Evolutionary conservation across 2,888 invertebrate genomes (phyloP), one percentile per base, ranked within the genome.

Genomic region (Cataglyphis albicans): DNA sequence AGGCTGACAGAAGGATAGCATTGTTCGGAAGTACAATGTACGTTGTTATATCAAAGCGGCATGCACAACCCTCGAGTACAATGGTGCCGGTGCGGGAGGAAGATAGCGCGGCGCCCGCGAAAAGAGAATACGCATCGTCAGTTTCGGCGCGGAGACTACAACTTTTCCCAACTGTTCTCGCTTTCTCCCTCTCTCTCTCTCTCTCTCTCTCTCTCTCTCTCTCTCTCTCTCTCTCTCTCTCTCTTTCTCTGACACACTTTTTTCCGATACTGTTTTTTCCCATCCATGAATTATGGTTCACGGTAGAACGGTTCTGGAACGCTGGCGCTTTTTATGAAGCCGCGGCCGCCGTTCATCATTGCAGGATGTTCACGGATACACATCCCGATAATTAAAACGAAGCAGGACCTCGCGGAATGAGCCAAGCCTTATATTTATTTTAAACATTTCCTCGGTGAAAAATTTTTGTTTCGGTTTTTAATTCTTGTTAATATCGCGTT

Each of bases 11-110:
- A 86, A 88, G 88, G 86, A 86, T 87, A 83, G 89, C 70, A 92
- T 92, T 92, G 92, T 92, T 91, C 86, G 89, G 84, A 89, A 89
- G 89, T 90, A 92, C 90, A 92, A 91, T 91, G 90, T 91, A 91
- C 90, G 88, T 89, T 90, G 90, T 90, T 91, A 91, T 85, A 86
- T 86, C 84, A 89, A 89, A 91, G 91, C 90, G 89, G 85, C 87
- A 85, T 82, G 89, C 88, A 85, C 88, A 67, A 86, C 87, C 86
- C 87, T 83, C 86, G 85, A 84, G 81, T 76, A 92, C 92, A 91
- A 92, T 91, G 83, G 88, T 68, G 63, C 25, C 32, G 35, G 81
- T 15, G 81, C 67, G 83, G 84, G 81, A 88, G 83, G 59, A 83
- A 83, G 85, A 78, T 83, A 83, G 86, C 35, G 76, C 32, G 75